Evolutionary conservation across 2,113 vertebrate species (phyloP), one percentile per base, ranked within the genome.

Genomic region (Reinhardtius hippoglossoides): DNA sequence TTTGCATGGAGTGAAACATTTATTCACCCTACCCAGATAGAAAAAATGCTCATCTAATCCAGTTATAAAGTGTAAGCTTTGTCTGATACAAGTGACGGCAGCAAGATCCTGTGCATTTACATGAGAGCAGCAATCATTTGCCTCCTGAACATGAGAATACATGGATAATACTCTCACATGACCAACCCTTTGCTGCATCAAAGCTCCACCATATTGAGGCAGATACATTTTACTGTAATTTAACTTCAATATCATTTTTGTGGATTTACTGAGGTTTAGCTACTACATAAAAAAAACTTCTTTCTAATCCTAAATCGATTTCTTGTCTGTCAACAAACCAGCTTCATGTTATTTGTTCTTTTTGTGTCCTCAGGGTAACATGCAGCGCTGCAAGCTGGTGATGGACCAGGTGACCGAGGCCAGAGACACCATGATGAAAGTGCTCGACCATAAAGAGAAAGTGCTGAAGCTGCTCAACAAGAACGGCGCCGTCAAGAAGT

Each of bases 391-490:
- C 87, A 99, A 99, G 90, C 95, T 99, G n/a, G 98, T 99, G 82
- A 99, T 99, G 97, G 98, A 99, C 95, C 98, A 99, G 94, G 99
- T 99, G 90, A 97, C 94, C 0, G 98, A 99, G 89, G 97, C 98
- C 87, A 95, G 97, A 88, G 98, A 99, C 94, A 98, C 97, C 89
- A 99, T 99, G 98, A 96, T 99, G 88, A 98, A 99, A 85, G 97
- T 99, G 52, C 95, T 99, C 81, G 98, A 99, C 89, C 98, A 99
- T 90, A 99, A 98, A 87, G 98, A 99, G 27, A 96, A 97, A 70
- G 98, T 99, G 80, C 91, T 99, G 89, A 99, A 99, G 91, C 96
- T 99, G 87, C 95, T 99, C 72, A 99, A 99, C 93, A 99, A 99
- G 94, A 99, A 98, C 0, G 97, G 97, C 61, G 92, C 95, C 73